phyloP scores from a whole-genome alignment of 2,888 invertebrate genomes.

The Drosophila longiperda region DNA sequence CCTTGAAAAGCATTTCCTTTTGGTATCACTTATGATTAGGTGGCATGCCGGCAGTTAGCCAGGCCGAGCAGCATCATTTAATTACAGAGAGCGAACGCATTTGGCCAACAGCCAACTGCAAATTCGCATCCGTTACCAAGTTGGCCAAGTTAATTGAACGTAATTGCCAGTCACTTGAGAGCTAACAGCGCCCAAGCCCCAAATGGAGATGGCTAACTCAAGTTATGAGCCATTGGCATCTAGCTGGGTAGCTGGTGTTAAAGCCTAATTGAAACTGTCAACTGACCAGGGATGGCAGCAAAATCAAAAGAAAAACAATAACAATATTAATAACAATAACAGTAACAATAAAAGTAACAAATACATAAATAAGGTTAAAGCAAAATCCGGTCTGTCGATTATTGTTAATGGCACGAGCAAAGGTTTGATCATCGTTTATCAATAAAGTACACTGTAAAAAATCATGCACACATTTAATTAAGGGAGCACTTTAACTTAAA shows the following conservation, averaged over 20 bases:
- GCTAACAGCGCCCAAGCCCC: slow-evolving; percentile 56
- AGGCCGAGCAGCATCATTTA: slow-evolving; percentile 63
- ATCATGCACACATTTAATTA: not conserved
- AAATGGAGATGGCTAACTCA: slow-evolving; percentile 35
- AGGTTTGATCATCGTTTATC: slow-evolving; percentile 9
- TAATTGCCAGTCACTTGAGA: slow-evolving; percentile 79
- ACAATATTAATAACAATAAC: not conserved
- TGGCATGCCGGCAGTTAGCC: slow-evolving; percentile 68
- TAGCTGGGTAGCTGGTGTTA: slow-evolving; percentile 40
- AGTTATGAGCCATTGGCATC: slow-evolving; percentile 22
- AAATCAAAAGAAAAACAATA: slow-evolving; percentile 4
- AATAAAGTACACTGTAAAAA: slow-evolving; percentile 20
- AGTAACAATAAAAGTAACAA: not conserved
- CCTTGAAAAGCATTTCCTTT: slow-evolving; percentile 73
- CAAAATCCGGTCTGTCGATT: slow-evolving; percentile 38
- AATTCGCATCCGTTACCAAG: slow-evolving; percentile 74
- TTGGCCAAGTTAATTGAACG: slow-evolving; percentile 77
- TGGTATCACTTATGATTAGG: slow-evolving; percentile 79
- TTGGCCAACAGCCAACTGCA: slow-evolving; percentile 52
- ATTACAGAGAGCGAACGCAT: slow-evolving; percentile 65
- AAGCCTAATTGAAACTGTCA: slow-evolving; percentile 66
- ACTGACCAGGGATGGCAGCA: slow-evolving; percentile 37
- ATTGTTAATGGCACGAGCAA: slow-evolving; percentile 39
- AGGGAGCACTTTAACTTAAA: not conserved
- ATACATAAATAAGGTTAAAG: slow-evolving; percentile 8